Conservation (phyloP, 2,888 invertebrate genomes). For the Lasioglossum morio region DNA sequence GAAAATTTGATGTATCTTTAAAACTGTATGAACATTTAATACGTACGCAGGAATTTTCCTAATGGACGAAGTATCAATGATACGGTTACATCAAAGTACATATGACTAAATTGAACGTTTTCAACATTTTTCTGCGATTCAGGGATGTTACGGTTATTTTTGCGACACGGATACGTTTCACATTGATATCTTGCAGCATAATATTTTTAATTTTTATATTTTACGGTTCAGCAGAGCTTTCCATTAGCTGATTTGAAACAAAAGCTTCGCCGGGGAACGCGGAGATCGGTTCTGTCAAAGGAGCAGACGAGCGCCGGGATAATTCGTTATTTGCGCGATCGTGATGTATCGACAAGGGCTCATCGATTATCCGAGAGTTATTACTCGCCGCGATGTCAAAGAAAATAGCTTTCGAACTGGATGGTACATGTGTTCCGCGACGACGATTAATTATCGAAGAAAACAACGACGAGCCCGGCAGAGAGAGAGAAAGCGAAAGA, state of each 20-base stretch:
- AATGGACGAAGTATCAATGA: not conserved
- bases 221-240: not conserved
- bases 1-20: not conserved
- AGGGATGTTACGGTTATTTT: not conserved
- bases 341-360: conserved; percentile 43
- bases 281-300: conserved; percentile 42
- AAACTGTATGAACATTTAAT: not conserved
- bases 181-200: not conserved
- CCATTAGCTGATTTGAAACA: conserved; percentile 7
- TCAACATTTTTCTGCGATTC: not conserved
- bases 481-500: not conserved
- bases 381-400: conserved; percentile 80
- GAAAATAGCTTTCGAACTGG: conserved; percentile 72
- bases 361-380: conserved; percentile 74
- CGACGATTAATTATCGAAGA: conserved; percentile 79
- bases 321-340: conserved; percentile 76
- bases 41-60: not conserved
- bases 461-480: conserved; percentile 60
- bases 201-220: conserved; percentile 3
- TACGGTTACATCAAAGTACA: not conserved
- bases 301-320: conserved; percentile 51
- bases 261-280: conserved; percentile 2
- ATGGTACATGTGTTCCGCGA: conserved; percentile 59
- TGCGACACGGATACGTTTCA: not conserved
- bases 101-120: not conserved